Base-by-base conservation (phyloP, 2,888 invertebrate species). In the Carabus problematicus region DNA sequence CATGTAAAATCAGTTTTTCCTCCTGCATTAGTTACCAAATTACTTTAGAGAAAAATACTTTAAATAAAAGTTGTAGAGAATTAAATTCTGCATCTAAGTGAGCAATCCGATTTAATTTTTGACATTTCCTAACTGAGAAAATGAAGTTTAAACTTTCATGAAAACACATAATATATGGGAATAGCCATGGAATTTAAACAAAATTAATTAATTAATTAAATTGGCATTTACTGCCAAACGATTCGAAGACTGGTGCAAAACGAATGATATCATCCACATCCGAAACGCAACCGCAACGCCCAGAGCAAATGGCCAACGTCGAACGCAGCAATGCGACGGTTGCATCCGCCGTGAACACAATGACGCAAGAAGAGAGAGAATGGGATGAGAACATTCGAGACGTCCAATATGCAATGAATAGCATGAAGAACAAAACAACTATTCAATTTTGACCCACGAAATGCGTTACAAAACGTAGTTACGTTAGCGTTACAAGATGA, bases 221-320 rank as follows among this genome's bases (percentile, higher is more conserved):
- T n/a, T n/a, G 16, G 56, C 16, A 12, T 56, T 16, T 12, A 56
- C 56, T 12, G 14, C 41, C 8, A 39, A 14, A 42, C 4, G 41
- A 8, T 64, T 54, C 39, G 55, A 64, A 41, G 40, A 39, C 11
- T 41, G 39, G 1, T 64, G 54, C 54, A 64, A 43, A n/a, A 42
- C 9, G 19, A 54, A 55, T n/a, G n/a, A n/a, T n/a, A n/a, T n/a
- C n/a, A n/a, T 42, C 4, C 64, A 41, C 41, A 9, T 64, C 9
- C 54, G 55, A 64, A 64, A 64, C 12, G 64, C 64, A 41, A 64
- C 64, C 7, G 54, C 55, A 16, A 64, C 54, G 16, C 64, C 55
- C 1, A 52, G 64, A 40, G 64, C 41, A 14, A 64, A 64, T 12
- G 64, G 64, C 3, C 64, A 64, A 42, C n/a, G 42, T 64, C 9